These are phyloP conservation scores for Melolontha melolontha DNA, from an alignment of 2,888 invertebrate genomes.

Conservation along the genomic window DNA sequence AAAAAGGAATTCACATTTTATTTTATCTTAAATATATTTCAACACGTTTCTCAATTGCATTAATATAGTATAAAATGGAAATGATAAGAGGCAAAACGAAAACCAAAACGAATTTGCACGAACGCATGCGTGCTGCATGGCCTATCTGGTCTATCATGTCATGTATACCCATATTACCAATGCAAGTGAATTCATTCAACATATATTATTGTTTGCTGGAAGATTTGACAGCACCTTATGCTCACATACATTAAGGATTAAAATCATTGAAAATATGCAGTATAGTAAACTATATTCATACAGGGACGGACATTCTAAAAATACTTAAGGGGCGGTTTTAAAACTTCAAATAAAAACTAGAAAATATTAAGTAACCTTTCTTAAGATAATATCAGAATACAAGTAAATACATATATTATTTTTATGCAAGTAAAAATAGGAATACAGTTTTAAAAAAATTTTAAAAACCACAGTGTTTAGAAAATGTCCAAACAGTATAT, in stretches of 20 bases:
- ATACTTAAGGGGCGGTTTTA: not conserved
- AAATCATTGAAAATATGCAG: slow-evolving; percentile 49
- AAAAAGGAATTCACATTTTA: no score
- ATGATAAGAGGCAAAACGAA: slow-evolving; percentile 24
- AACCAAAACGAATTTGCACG: slow-evolving; percentile 48
- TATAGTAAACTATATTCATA: slow-evolving; percentile 43
- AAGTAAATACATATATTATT: no score
- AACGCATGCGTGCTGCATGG: slow-evolving; percentile 53
- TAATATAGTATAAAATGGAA: not conserved
- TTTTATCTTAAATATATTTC: no score
- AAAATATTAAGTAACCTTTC: not conserved
- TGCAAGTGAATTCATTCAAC: slow-evolving; percentile 52
- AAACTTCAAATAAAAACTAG: not conserved
- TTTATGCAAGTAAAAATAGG: no score
- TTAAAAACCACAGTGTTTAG: no score
- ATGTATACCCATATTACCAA: slow-evolving; percentile 52
- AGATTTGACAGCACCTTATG: slow-evolving; percentile 52
- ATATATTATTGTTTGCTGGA: slow-evolving; percentile 51
- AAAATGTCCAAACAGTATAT: no score
- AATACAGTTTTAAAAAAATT: no score
- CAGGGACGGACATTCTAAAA: slow-evolving; percentile 43
- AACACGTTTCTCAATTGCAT: no score
- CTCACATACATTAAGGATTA: slow-evolving; percentile 52
- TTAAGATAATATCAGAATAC: no score
- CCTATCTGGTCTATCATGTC: slow-evolving; percentile 51